These are phyloP conservation scores for Ornithorhynchus anatinus DNA, from an alignment of 2,113 vertebrate genomes.

Conservation along the genomic window DNA sequence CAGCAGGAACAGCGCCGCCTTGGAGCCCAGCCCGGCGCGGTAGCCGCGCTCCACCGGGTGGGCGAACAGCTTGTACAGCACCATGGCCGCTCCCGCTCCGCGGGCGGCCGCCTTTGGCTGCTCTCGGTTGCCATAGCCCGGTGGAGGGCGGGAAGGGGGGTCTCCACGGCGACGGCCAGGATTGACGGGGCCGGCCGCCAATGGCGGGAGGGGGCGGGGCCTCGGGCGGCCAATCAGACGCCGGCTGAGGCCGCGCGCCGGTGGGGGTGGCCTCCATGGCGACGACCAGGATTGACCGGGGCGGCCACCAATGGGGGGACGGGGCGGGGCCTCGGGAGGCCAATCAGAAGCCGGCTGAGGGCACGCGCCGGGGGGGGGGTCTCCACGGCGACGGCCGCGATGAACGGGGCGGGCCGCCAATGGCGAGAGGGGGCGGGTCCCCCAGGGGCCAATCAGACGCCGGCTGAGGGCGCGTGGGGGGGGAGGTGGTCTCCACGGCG, in stretches of 20 bases:
- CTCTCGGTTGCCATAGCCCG: slow-evolving; percentile 69
- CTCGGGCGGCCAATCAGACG: slow-evolving; percentile 20
- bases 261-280: too few species aligned
- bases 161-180: slow-evolving; percentile 84
- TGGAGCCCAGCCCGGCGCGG: slow-evolving; percentile 85
- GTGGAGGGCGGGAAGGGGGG: too few species aligned
- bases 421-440: too few species aligned
- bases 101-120: slow-evolving; percentile 58
- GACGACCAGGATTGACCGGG: too few species aligned
- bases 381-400: too few species aligned
- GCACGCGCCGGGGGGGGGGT: slow-evolving; percentile 58
- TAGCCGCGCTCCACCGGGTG: slow-evolving; percentile 76
- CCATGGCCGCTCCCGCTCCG: slow-evolving; percentile 67
- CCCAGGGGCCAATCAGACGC: too few species aligned
- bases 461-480: too few species aligned
- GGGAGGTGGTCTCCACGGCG: too few species aligned
- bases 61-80: slow-evolving; percentile 84
- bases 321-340: slow-evolving; percentile 50
- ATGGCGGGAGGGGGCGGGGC: too few species aligned
- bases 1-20: slow-evolving; percentile 80
- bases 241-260: too few species aligned
- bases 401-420: too few species aligned
- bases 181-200: slow-evolving; percentile 87
- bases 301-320: too few species aligned
- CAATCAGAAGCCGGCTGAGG: slow-evolving; percentile 67